A percentile compares a stretch with the other conserved stretches of the same genome.
These are phyloP conservation scores for Pristionchus exspectatus DNA, from an alignment of 2,888 invertebrate genomes.

Conservation along the genomic window DNA sequence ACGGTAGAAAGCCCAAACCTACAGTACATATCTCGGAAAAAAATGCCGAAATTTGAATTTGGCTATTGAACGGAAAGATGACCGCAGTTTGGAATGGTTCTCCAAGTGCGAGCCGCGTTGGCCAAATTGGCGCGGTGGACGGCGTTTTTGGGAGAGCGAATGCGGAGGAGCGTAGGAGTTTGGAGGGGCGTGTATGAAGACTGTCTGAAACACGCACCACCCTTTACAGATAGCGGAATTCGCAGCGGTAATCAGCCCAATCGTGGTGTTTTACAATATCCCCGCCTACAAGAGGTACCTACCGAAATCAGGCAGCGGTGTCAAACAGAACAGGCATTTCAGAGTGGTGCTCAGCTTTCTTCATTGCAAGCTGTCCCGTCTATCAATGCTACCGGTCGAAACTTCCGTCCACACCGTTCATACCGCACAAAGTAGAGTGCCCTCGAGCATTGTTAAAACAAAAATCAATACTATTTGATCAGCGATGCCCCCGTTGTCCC, in stretches of 20 bases:
- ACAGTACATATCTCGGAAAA: no score
- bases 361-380: neutral
- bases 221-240: slow-evolving; percentile 21
- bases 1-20: no score
- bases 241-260: slow-evolving; percentile 31
- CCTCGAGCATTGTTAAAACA: neutral
- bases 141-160: no score
- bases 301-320: neutral
- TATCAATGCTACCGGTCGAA: neutral
- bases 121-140: no score
- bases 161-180: no score
- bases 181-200: no score
- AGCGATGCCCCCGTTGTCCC: neutral
- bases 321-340: neutral
- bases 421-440: slow-evolving; percentile 36
- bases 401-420: slow-evolving; percentile 16
- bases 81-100: no score
- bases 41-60: no score
- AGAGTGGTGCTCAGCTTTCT: neutral
- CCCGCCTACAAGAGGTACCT: slow-evolving; percentile 20
- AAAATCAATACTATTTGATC: neutral
- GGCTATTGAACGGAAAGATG: no score
- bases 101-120: no score
- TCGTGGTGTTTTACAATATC: slow-evolving; percentile 29
- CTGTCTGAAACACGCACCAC: no score